Base-by-base conservation (phyloP, 1,140 invertebrate genomes). In the Drosophila ercepeae region DNA sequence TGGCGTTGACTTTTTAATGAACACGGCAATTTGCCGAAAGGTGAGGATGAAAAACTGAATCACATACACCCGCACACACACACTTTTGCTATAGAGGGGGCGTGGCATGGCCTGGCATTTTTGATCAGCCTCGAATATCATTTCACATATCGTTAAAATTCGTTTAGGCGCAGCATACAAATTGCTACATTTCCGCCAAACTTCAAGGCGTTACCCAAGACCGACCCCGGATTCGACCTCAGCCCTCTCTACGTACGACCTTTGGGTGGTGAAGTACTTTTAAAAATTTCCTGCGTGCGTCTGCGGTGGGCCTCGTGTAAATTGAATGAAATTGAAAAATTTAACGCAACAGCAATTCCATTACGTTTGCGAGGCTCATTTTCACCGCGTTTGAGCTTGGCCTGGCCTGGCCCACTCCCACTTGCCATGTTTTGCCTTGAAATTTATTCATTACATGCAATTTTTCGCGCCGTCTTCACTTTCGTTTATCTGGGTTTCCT, bases 281-380 rank as follows among this genome's bases (percentile, higher is more conserved):
- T 57, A 67, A 67, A 86, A 73, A 81, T 82, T 60, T 88, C 52
- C 73, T 74, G 69, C 68, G 77, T 81, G 75, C 59, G 81, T 74
- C 65, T 79, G 65, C 71, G 70, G 75, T 75, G 71, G 72, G 39
- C 81, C 52, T 76, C 75, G 81, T 81, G 60, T 75, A 88, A 88
- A 88, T 88, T 88, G 82, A 88, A 88, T 88, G 83, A 88, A 88
- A 88, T 88, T 88, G 82, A 88, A 88, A 88, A 88, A 88, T 88
- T 88, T 81, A 88, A 88, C 82, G 74, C 77, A 67, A 88, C 74
- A 82, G 73, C 82, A 88, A 88, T 88, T 88, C 82, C 82, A 88
- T 88, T 88, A 88, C 82, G 69, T 82, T 88, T 82, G 79, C 70
- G 59, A 65, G 83, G 74, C 82, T 88, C 82, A 88, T 88, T 88